phyloP scores from a whole-genome alignment of 2,797 vertebrate species.

The Pseudochirops cupreus region DNA sequence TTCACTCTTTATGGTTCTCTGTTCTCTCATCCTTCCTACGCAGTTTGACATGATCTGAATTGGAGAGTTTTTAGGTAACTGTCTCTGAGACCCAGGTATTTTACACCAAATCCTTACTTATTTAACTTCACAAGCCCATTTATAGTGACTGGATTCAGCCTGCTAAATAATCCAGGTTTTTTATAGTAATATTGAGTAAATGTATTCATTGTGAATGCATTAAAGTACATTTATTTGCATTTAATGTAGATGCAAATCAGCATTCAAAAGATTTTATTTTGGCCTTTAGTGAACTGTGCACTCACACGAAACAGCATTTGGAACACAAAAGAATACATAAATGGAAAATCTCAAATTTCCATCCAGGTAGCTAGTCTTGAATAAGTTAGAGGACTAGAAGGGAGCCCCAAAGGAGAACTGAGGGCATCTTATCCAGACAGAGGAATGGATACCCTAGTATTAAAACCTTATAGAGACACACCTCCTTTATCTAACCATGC shows the following conservation, averaged over 20 bases:
- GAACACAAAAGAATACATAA: slow-evolving; percentile 27
- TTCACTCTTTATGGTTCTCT: neutral
- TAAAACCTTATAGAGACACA: slow-evolving; percentile 50
- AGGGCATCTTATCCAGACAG: neutral
- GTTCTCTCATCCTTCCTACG: neutral
- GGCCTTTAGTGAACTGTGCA: slow-evolving; percentile 25
- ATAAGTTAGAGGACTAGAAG: slow-evolving; percentile 31
- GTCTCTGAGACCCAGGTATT: neutral
- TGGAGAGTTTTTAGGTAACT: slow-evolving; percentile 9
- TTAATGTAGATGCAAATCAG: slow-evolving; percentile 52
- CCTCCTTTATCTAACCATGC: slow-evolving; percentile 54
- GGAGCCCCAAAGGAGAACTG: neutral
- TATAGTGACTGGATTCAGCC: slow-evolving; percentile 21
- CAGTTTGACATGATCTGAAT: neutral
- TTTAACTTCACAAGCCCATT: neutral
- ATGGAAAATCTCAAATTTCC: slow-evolving; percentile 19
- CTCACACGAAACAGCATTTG: slow-evolving; percentile 29
- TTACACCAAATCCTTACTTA: slow-evolving; percentile 28
- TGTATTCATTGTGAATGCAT: slow-evolving; percentile 49
- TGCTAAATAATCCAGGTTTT: slow-evolving; percentile 5
- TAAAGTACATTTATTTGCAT: slow-evolving; percentile 44
- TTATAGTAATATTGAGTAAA: slow-evolving; percentile 38
- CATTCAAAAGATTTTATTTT: slow-evolving; percentile 43
- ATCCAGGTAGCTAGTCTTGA: slow-evolving; percentile 30
- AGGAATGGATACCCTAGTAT: neutral